These are phyloP conservation scores for Zaprionus davidi DNA, from an alignment of 1,140 invertebrate species.

Conservation along the genomic window DNA sequence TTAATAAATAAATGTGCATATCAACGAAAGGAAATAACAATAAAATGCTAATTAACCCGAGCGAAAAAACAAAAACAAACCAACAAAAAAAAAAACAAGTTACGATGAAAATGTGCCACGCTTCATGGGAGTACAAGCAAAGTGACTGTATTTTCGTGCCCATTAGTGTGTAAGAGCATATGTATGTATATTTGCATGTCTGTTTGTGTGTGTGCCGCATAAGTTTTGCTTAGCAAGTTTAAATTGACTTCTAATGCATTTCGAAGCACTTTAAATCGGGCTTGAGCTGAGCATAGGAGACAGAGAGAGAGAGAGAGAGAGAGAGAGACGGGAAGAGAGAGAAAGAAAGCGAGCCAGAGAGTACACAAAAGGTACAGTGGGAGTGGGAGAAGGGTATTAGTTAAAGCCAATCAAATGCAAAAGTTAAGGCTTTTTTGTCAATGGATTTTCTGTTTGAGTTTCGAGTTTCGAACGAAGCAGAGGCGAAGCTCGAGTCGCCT, in stretches of 20 bases:
- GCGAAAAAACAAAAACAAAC: neutral
- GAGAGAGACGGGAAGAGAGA: neutral
- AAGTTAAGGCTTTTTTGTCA: slow-evolving; percentile 19
- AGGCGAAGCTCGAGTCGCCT: slow-evolving; percentile 4
- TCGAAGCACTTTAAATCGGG: neutral
- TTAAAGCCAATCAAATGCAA: slow-evolving; percentile 35
- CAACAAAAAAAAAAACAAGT: neutral
- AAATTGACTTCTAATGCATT: slow-evolving; percentile 7
- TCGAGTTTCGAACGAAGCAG: slow-evolving; percentile 22
- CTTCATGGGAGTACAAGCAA: neutral
- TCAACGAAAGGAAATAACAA: neutral
- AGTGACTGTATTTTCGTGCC: neutral
- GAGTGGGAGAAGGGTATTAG: slow-evolving; percentile 12
- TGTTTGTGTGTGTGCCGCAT: slow-evolving; percentile 5
- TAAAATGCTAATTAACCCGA: slow-evolving; percentile 17
- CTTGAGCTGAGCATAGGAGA: neutral
- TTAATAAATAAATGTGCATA: neutral
- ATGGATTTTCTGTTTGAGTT: slow-evolving; percentile 44
- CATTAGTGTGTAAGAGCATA: slow-evolving; percentile 1
- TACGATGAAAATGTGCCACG: neutral
- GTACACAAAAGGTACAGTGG: slow-evolving; percentile 23
- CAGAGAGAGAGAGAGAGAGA: neutral
- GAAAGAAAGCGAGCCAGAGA: neutral
- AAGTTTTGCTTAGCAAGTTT: neutral
- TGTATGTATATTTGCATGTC: neutral